Evolutionary conservation across 1,140 invertebrate species (phyloP).

Genomic region (Drosophila watanabei): DNA sequence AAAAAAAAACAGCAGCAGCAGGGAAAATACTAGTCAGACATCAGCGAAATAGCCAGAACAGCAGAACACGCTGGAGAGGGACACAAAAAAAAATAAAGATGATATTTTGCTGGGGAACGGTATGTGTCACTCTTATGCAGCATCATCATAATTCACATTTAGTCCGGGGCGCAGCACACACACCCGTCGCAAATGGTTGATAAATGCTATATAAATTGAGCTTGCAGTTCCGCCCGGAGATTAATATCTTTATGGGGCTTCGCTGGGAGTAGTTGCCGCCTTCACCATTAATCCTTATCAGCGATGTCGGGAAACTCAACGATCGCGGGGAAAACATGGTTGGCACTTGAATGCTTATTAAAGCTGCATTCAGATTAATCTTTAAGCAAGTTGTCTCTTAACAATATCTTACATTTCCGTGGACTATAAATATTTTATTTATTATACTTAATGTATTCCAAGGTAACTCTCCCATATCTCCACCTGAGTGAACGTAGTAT

Average conservation of each 20-base stretch:
- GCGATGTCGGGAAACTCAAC: slow-evolving; percentile 9
- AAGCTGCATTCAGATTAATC: not conserved
- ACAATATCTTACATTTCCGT: not conserved
- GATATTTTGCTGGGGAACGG: slow-evolving; percentile 52
- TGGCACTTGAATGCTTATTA: not conserved
- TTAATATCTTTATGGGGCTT: slow-evolving; percentile 40
- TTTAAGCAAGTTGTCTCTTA: not conserved
- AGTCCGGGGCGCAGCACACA: slow-evolving; percentile 24
- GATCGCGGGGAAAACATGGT: not conserved
- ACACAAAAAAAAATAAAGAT: slow-evolving; percentile 32
- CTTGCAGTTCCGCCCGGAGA: slow-evolving; percentile 24
- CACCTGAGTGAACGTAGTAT: too few relatives aligned
- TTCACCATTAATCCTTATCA: slow-evolving; percentile 34
- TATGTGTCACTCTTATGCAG: slow-evolving; percentile 67
- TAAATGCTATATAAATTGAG: slow-evolving; percentile 46
- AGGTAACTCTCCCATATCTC: not conserved
- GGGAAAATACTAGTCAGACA: slow-evolving; percentile 48
- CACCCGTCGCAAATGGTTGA: slow-evolving; percentile 60
- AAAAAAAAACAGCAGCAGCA: slow-evolving; percentile 19
- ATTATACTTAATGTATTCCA: not conserved
- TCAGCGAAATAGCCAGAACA: slow-evolving; percentile 53
- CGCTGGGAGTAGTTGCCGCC: not conserved
- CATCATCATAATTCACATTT: slow-evolving; percentile 76
- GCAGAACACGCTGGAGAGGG: slow-evolving; percentile 30
- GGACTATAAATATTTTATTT: not conserved